These are phyloP conservation scores for Halyomorpha halys DNA, from an alignment of 1,140 invertebrate genomes.

Conservation along the genomic window DNA sequence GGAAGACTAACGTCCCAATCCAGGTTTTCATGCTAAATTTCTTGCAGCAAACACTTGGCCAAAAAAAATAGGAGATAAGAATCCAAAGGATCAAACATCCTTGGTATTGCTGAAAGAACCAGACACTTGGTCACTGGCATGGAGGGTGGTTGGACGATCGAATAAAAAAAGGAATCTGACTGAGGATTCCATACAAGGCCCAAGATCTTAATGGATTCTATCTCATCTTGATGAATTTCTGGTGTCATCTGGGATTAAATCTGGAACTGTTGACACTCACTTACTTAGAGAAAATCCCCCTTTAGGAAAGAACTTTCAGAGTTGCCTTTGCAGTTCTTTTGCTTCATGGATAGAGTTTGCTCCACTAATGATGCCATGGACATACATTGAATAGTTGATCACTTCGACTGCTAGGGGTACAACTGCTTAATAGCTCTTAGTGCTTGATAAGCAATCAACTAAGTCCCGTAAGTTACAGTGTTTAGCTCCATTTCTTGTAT, in stretches of 20 bases:
- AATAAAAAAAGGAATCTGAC: constrained; percentile 5
- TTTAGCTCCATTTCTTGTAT: too few relatives aligned
- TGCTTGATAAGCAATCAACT: too few relatives aligned
- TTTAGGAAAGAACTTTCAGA: constrained; percentile 23
- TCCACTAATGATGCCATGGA: constrained; percentile 39
- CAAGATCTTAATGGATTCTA: too few relatives aligned
- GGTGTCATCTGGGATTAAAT: too few relatives aligned
- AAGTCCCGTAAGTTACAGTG: too few relatives aligned
- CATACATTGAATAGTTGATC: constrained; percentile 37
- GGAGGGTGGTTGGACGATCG: not conserved
- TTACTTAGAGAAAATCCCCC: constrained; percentile 30
- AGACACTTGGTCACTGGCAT: constrained; percentile 1
- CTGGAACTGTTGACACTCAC: constrained; percentile 22
- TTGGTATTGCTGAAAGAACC: constrained; percentile 2
- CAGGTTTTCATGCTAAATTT: not conserved
- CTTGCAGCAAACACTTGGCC: constrained; percentile 16
- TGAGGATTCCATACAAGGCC: constrained; percentile 15
- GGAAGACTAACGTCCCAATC: constrained; percentile 20
- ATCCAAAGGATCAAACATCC: constrained; percentile 14
- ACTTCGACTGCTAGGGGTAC: constrained; percentile 30
- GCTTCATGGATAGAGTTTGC: constrained; percentile 28
- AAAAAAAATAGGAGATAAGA: too few relatives aligned
- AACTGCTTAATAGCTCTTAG: too few relatives aligned
- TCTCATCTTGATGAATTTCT: too few relatives aligned
- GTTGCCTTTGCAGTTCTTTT: constrained; percentile 22